Percentiles rank a stretch among this genome's conserved stretches.
phyloP scores from a whole-genome alignment of 2,113 vertebrate genomes.

The Orycteropus afer region DNA sequence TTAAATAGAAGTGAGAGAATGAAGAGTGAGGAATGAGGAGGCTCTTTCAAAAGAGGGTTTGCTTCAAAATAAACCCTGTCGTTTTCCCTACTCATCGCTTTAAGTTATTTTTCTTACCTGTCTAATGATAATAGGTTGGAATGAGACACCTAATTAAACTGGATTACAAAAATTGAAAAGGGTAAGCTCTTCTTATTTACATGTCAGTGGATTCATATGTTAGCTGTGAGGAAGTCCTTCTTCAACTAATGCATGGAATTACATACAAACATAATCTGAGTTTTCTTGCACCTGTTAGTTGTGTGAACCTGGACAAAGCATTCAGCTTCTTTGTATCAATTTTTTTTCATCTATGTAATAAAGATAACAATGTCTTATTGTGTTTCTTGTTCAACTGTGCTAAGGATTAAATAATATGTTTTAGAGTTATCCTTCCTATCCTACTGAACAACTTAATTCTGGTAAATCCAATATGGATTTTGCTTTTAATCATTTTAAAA shows the following conservation, averaged over 20 bases:
- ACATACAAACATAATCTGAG: not conserved
- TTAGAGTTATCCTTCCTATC: not conserved
- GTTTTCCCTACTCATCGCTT: not conserved
- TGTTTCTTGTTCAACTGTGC: not conserved
- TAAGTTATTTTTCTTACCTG: not conserved
- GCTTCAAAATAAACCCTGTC: not conserved
- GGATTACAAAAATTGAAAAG: not conserved
- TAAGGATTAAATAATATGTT: not conserved
- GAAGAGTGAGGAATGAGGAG: not conserved
- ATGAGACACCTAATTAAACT: not conserved
- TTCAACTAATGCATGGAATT: not conserved
- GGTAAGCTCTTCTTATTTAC: not conserved
- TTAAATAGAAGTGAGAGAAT: not conserved
- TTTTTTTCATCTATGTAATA: not conserved
- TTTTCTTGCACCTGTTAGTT: not conserved
- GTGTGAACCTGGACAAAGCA: not conserved
- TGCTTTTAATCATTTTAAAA: not conserved
- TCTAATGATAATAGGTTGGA: not conserved
- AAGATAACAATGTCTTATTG: not conserved
- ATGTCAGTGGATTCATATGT: not conserved
- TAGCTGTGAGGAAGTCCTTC: not conserved
- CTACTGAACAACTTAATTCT: not conserved
- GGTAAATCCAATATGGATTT: not conserved
- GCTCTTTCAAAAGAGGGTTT: not conserved
- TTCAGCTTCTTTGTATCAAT: not conserved